Conservation (phyloP, 2,797 vertebrate genomes). For the Rhynchonycteris naso region DNA sequence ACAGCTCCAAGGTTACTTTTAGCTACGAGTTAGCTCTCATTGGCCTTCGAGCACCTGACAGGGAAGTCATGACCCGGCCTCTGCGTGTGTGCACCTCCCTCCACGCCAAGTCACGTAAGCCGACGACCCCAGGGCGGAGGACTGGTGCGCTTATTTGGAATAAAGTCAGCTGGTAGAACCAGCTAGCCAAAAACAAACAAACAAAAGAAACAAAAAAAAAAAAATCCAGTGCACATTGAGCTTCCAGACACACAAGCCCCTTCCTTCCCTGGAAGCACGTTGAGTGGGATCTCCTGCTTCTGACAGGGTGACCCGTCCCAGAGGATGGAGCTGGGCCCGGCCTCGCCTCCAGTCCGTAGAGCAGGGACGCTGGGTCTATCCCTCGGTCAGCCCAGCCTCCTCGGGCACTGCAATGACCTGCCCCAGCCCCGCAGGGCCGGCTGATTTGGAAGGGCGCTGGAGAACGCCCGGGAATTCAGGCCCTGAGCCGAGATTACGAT, state of each 20-base stretch:
- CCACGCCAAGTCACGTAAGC: too few relatives aligned
- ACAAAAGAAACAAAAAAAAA: too few relatives aligned
- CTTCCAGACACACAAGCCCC: background rate
- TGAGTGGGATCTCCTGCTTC: too few relatives aligned
- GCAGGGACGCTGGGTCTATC: background rate
- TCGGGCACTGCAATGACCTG: background rate
- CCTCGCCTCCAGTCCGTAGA: background rate
- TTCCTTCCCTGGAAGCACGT: rapidly evolving
- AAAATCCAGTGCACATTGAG: background rate
- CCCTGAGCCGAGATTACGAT: background rate
- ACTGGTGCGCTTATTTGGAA: background rate
- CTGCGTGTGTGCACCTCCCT: rapidly evolving
- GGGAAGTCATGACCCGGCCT: background rate
- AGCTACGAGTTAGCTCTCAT: background rate
- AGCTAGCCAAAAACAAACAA: background rate
- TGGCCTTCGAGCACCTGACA: background rate
- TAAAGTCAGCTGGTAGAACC: background rate
- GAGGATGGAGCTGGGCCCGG: background rate
- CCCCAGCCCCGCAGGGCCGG: background rate
- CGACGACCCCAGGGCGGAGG: too few relatives aligned
- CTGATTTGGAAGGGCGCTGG: background rate
- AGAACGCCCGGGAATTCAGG: background rate
- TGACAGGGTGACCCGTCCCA: rapidly evolving
- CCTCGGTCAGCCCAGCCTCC: rapidly evolving
- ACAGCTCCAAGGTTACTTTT: background rate